Base-by-base conservation (phyloP, 2,113 vertebrate genomes). In the Cheirogaleus medius region DNA sequence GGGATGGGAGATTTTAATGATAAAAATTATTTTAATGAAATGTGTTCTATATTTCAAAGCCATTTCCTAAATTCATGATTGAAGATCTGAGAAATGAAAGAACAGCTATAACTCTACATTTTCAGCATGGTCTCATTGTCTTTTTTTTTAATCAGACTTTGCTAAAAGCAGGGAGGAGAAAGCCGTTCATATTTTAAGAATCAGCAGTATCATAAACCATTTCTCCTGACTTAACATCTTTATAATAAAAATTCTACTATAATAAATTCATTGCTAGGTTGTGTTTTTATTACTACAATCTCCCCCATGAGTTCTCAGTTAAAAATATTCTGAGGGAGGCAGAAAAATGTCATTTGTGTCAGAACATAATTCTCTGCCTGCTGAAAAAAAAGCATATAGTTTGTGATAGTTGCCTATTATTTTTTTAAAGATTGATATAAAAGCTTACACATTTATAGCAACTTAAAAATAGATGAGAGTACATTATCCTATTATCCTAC, bases 211-310 rank as follows among this genome's bases (percentile, higher is more conserved):
- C 84, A 88, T 97, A 95, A 98, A 97, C 95, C 87, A 97, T 97
- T 56, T 98, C 42, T 95, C 96, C 93, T 97, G 87, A 95, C 97
- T 95, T 95, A 97, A 85, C 84, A 91, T 97, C 87, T 69, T 96
- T 97, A 97, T 78, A 97, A 93, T 76, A 97, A 97, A 97, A 98
- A 83, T 76, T 11, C 96, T 97, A 73, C 56, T 96, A 54, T 95
- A 97, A 98, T 83, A 90, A 92, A 97, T 92, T 98, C 88, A 94
- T 97, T 97, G 93, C 93, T 97, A 90, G 68, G 96, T 94, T 98
- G 87, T 97, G 68, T 87, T 98, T 98, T 98, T 98, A 98, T 98
- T 96, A 92, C 96, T 90, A 85, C 78, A 85, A 58, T 98, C 82
- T 97, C 89, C 85, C 93, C 86, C 95, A 74, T 98, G 97, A 98